Conservation (phyloP, 2,113 vertebrate species). For the Hypomesus transpacificus region DNA sequence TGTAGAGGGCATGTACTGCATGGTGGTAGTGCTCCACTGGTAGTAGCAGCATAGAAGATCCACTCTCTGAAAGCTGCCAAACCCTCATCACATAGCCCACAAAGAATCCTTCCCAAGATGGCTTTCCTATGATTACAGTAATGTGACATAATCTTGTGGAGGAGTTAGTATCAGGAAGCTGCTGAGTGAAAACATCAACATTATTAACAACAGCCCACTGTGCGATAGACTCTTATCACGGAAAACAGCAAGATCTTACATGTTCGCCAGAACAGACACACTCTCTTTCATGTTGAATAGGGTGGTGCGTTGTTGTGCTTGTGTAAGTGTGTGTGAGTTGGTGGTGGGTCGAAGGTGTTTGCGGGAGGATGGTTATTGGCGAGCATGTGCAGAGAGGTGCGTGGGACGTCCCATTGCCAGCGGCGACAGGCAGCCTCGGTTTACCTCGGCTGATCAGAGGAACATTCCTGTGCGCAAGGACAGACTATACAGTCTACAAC, state of each 20-base stretch:
- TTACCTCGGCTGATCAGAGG: slow-evolving; percentile 55
- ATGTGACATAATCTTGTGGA: neutral
- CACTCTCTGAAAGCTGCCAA: too few species aligned
- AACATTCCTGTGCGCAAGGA: slow-evolving; percentile 54
- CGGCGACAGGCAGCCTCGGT: slow-evolving; percentile 55
- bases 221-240: slow-evolving; percentile 35
- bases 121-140: too few species aligned
- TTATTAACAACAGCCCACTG: neutral
- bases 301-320: slow-evolving; percentile 28
- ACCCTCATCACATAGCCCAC: too few species aligned
- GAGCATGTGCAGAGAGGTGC: slow-evolving; percentile 63
- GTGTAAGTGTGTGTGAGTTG: slow-evolving; percentile 15
- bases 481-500: neutral
- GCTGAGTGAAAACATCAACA: slow-evolving; percentile 33
- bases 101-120: too few species aligned
- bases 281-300: slow-evolving; percentile 39
- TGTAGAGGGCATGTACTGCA: too few species aligned
- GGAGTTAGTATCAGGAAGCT: slow-evolving; percentile 1
- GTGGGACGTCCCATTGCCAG: slow-evolving; percentile 53
- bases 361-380: slow-evolving; percentile 39
- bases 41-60: too few species aligned
- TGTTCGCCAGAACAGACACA: slow-evolving; percentile 47
- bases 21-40: too few species aligned
- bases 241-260: slow-evolving; percentile 57
- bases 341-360: neutral